Conservation (phyloP, 2,888 invertebrate genomes). For the Drosophila formosana region DNA sequence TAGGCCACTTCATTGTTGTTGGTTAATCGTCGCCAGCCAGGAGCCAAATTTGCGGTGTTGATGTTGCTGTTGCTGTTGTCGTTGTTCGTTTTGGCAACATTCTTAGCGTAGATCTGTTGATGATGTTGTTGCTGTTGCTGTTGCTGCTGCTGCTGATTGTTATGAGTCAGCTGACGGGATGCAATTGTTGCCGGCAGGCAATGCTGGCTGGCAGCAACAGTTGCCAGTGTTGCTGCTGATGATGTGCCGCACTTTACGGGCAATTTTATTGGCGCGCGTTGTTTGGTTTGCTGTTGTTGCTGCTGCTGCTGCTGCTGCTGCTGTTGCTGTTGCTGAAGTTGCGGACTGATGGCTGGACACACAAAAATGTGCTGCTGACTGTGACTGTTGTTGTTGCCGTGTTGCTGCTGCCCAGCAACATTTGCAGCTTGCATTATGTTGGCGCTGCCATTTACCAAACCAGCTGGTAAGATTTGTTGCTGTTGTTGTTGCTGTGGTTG, state of each 20-base stretch:
- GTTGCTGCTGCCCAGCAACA: constrained; percentile 52
- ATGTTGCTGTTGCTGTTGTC: constrained; percentile 82
- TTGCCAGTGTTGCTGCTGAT: constrained; percentile 45
- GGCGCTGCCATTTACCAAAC: constrained; percentile 75
- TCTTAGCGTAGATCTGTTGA: constrained; percentile 64
- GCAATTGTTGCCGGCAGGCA: constrained; percentile 72
- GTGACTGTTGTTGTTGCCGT: constrained; percentile 47
- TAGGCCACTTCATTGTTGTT: constrained; percentile 91
- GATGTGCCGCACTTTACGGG: constrained; percentile 56
- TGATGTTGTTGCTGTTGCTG: constrained; percentile 53
- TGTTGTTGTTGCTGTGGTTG: constrained; percentile 70
- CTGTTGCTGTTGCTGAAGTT: constrained; percentile 57
- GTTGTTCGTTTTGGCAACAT: constrained; percentile 61
- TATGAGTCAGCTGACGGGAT: constrained; percentile 73
- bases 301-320: constrained; percentile 59
- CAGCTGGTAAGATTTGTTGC: constrained; percentile 73
- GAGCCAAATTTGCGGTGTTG: constrained; percentile 88
- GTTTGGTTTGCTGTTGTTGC: constrained; percentile 61
- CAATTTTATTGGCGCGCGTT: constrained; percentile 66
- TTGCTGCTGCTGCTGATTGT: constrained; percentile 55
- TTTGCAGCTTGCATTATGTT: constrained; percentile 64
- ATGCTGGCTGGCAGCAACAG: constrained; percentile 51
- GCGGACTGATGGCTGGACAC: constrained; percentile 57
- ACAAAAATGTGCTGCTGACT: constrained; percentile 64
- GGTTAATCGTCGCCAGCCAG: constrained; percentile 91